phyloP scores from a whole-genome alignment of 2,888 invertebrate species.

The Pollenia griseotomentosa region DNA sequence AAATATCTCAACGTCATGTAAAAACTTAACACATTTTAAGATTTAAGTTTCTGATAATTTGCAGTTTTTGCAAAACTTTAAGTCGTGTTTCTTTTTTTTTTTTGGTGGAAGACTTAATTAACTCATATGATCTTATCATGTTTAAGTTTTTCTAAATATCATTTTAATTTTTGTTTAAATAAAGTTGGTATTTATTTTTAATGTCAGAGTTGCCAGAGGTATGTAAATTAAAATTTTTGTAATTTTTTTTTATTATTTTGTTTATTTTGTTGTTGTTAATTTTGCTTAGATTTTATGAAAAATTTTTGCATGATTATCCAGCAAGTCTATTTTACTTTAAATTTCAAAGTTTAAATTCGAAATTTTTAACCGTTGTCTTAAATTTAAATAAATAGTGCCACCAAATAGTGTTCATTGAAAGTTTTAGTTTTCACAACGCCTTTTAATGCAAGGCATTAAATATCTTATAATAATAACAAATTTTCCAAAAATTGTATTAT shows the following conservation, averaged over 20 bases:
- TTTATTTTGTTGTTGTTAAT: too few relatives aligned
- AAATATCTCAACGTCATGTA: slow-evolving; percentile 56
- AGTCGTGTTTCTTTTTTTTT: background rate
- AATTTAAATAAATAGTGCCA: too few relatives aligned
- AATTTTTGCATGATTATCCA: too few relatives aligned
- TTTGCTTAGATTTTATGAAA: background rate
- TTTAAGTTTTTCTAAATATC: slow-evolving; percentile 60
- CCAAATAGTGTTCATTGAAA: too few relatives aligned
- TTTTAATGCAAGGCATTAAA: too few relatives aligned
- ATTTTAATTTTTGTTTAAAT: slow-evolving; percentile 37
- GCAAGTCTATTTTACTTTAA: too few relatives aligned
- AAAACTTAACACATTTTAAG: slow-evolving; percentile 62
- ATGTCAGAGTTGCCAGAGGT: slow-evolving; percentile 24
- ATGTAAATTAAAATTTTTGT: too few relatives aligned
- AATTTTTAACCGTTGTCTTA: too few relatives aligned
- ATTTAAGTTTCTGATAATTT: slow-evolving; percentile 57
- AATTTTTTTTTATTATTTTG: background rate
- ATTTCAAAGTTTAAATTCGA: too few relatives aligned
- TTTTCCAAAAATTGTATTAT: too few relatives aligned
- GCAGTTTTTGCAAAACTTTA: background rate
- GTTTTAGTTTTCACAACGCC: too few relatives aligned
- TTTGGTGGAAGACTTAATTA: slow-evolving; percentile 67
- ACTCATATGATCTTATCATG: slow-evolving; percentile 67
- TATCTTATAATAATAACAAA: too few relatives aligned
- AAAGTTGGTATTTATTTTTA: background rate